Evolutionary conservation across 2,797 vertebrate species (phyloP).

Genomic region (Acropternis orthonyx): DNA sequence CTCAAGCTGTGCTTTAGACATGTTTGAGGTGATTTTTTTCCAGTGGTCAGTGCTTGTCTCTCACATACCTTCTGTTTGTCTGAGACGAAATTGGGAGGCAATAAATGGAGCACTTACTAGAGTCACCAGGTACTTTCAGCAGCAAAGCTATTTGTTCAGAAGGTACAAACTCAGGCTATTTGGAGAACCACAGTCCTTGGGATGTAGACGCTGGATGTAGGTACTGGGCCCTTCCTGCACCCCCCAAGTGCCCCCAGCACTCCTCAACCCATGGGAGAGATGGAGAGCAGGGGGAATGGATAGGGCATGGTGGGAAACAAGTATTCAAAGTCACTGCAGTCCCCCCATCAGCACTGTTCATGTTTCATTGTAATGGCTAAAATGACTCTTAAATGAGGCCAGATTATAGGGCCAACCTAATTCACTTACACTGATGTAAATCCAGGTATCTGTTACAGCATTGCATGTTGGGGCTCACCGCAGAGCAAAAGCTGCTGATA

Average conservation of each 20-base stretch:
- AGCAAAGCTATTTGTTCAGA: not conserved
- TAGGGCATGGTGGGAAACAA: not conserved
- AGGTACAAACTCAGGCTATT: not conserved
- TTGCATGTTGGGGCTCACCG: not conserved
- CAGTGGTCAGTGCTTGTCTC: not conserved
- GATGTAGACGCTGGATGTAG: not conserved
- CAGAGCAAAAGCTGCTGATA: conserved; percentile 41
- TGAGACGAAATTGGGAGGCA: not conserved
- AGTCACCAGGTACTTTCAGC: conserved; percentile 1
- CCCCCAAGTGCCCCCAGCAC: not conserved
- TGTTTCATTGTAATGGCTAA: conserved; percentile 41
- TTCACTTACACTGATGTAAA: conserved; percentile 55
- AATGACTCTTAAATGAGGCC: conserved; percentile 35
- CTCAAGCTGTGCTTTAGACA: not conserved
- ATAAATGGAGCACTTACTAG: not conserved
- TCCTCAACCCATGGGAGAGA: not conserved
- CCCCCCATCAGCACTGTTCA: not conserved
- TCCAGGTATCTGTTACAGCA: conserved; percentile 52
- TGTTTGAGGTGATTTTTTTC: conserved; percentile 1
- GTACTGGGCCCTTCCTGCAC: not conserved
- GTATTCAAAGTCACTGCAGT: not conserved
- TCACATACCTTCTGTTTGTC: not conserved
- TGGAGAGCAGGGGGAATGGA: not conserved
- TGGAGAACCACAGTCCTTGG: not conserved
- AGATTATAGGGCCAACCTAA: conserved; percentile 46